Percentiles rank a stretch among this genome's conserved stretches.
Conservation (phyloP, 1,140 invertebrate species). For the Drosophila tsacasi region DNA sequence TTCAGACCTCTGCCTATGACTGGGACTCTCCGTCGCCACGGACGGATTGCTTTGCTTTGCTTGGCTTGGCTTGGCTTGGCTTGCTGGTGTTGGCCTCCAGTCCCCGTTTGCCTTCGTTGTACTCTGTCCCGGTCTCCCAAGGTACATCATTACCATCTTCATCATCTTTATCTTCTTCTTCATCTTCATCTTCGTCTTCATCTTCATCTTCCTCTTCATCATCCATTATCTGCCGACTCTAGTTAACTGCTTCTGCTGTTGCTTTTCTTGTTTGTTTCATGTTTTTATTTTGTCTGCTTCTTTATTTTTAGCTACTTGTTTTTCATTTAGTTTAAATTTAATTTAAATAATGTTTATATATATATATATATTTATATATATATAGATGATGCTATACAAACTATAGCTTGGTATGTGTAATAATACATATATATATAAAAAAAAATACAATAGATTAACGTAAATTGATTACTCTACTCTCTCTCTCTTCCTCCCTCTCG, state of each 20-base stretch:
- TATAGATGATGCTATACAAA: constrained; percentile 47
- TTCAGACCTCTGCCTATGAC: constrained; percentile 3
- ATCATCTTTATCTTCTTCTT: background rate
- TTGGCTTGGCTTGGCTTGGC: constrained; percentile 1
- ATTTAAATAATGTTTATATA: constrained; percentile 58
- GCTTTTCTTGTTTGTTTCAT: constrained; percentile 25
- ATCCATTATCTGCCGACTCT: constrained; percentile 6
- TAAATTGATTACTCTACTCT: constrained; percentile 57
- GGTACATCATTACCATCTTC: constrained; percentile 8
- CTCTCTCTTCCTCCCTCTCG: background rate
- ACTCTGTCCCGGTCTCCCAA: constrained; percentile 36
- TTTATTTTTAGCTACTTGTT: constrained; percentile 56
- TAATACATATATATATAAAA: constrained; percentile 45
- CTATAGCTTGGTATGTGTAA: constrained; percentile 64
- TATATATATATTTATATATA: constrained; percentile 39
- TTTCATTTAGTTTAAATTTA: constrained; percentile 61
- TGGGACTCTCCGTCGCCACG: constrained; percentile 23
- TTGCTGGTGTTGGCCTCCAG: constrained; percentile 11
- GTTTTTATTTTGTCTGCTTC: constrained; percentile 41
- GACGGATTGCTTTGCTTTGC: constrained; percentile 32
- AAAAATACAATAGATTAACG: constrained; percentile 60
- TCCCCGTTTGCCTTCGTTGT: constrained; percentile 59
- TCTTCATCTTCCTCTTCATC: background rate
- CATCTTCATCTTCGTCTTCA: background rate
- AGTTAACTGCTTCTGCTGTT: background rate